These are phyloP conservation scores for Lanius ludovicianus DNA, from an alignment of 2,113 vertebrate genomes.

Conservation along the genomic window DNA sequence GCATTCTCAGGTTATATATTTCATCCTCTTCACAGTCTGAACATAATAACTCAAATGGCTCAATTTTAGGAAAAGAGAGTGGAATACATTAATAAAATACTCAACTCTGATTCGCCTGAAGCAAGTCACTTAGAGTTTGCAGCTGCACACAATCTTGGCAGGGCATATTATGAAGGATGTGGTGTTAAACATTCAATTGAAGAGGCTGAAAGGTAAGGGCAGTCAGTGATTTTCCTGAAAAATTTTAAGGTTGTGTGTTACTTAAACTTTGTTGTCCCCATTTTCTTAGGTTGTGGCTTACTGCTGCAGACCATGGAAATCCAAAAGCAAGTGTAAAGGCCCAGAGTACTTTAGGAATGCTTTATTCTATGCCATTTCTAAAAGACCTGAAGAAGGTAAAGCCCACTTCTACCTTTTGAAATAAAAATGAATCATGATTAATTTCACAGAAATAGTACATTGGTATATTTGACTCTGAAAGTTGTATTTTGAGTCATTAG, in stretches of 20 bases:
- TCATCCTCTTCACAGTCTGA: not conserved
- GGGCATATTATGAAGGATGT: conserved; percentile 77
- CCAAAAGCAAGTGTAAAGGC: conserved; percentile 81
- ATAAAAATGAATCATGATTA: not conserved
- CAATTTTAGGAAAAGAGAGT: conserved; percentile 75
- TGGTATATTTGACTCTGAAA: not conserved
- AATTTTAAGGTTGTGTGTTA: not conserved
- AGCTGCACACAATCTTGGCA: conserved; percentile 83
- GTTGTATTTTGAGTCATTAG: not conserved
- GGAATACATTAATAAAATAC: conserved; percentile 77
- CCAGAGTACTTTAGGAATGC: conserved; percentile 78
- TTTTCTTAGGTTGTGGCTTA: conserved; percentile 75
- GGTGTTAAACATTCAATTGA: conserved; percentile 67
- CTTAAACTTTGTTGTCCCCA: not conserved
- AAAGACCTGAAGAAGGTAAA: conserved; percentile 79
- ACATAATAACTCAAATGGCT: not conserved
- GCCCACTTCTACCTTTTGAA: not conserved
- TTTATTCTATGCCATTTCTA: conserved; percentile 73
- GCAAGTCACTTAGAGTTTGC: conserved; percentile 75
- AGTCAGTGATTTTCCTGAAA: not conserved
- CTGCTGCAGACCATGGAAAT: conserved; percentile 80
- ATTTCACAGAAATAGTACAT: not conserved
- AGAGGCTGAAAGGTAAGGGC: conserved; percentile 80
- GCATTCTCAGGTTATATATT: not conserved
- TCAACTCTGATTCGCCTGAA: conserved; percentile 63